A percentile compares a stretch with the other conserved stretches of the same genome.
Conservation (phyloP, 2,113 vertebrate species). For the Baryphthengus martii region DNA sequence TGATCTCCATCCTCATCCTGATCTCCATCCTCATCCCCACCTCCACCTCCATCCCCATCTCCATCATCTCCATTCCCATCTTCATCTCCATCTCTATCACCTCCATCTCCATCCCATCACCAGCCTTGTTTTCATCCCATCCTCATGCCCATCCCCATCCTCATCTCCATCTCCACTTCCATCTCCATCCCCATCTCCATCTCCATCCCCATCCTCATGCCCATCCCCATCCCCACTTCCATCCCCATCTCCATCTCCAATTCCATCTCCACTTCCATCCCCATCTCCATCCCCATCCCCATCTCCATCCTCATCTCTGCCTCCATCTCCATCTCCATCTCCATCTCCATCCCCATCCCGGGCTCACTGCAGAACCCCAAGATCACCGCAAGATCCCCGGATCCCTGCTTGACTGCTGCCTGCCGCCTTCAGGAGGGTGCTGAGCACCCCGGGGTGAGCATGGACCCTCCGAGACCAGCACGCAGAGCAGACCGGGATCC, state of each 20-base stretch:
- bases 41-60: too few species aligned
- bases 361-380: accelerated
- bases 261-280: too few species aligned
- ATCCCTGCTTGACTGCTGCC: not conserved
- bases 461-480: not conserved
- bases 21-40: not conserved
- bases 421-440: not conserved
- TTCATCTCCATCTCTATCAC: not conserved
- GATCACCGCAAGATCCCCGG: accelerated
- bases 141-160: not conserved
- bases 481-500: not conserved
- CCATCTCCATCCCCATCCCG: not conserved
- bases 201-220: too few species aligned
- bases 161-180: too few species aligned
- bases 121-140: not conserved
- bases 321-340: not conserved
- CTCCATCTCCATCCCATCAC: not conserved
- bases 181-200: too few species aligned
- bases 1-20: not conserved
- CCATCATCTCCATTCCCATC: too few species aligned
- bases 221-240: too few species aligned
- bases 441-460: not conserved
- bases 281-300: too few species aligned
- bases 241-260: too few species aligned
- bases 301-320: not conserved